Conservation (phyloP, 1,140 invertebrate genomes). For the Calliphora vicina region DNA sequence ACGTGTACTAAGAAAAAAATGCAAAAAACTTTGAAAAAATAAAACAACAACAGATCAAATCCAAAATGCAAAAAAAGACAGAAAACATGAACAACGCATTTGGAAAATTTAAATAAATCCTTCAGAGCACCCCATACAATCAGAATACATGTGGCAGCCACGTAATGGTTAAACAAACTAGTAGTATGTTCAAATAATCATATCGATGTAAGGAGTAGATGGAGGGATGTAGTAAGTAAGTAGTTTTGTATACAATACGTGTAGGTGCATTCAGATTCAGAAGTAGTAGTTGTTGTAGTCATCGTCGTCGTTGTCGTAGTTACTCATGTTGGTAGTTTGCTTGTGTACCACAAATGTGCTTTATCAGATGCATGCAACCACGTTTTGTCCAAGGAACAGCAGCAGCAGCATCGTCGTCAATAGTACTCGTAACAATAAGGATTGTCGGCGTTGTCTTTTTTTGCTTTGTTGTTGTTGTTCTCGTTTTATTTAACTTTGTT, state of each 20-base stretch:
- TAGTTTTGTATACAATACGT: not conserved
- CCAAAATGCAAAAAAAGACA: not conserved
- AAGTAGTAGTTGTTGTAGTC: not conserved
- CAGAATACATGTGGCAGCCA: not conserved
- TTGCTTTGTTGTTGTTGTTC: not conserved
- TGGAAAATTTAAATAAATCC: constrained; percentile 34
- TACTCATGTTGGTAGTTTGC: not conserved
- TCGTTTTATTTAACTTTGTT: not conserved
- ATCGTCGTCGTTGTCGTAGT: not conserved
- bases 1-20: not conserved
- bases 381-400: constrained; percentile 20
- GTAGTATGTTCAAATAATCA: not conserved
- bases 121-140: not conserved
- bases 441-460: constrained; percentile 21
- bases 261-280: not conserved
- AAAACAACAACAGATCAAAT: not conserved
- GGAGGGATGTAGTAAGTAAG: not conserved
- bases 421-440: not conserved
- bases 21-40: not conserved
- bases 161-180: not conserved
- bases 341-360: constrained; percentile 6
- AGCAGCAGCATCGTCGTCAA: not conserved
- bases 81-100: constrained; percentile 33
- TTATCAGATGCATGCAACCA: constrained; percentile 35
- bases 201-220: not conserved